Evolutionary conservation across 2,888 invertebrate species (phyloP).

Genomic region (Caenorhabditis imperialis): DNA sequence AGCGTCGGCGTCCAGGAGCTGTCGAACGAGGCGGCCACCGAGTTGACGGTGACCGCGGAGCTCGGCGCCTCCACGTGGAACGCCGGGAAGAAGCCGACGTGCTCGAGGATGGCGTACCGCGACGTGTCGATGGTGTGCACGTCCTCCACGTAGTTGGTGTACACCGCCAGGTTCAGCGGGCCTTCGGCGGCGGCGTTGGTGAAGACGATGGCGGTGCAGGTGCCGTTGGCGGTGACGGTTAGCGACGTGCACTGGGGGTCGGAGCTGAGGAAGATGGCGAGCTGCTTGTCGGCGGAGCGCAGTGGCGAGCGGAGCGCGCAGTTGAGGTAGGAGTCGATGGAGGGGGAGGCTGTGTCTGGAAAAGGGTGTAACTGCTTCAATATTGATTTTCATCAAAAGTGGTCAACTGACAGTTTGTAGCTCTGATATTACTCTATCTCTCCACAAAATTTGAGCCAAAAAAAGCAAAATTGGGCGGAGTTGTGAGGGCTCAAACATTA

Average conservation of each 20-base stretch:
- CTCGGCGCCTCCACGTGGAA: constrained; percentile 17
- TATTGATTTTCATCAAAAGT: no score
- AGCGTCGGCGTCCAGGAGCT: not conserved
- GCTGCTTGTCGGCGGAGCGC: constrained; percentile 13
- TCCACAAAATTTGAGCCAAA: no score
- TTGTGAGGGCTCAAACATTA: no score
- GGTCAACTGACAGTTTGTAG: no score
- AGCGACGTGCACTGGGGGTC: constrained; percentile 17
- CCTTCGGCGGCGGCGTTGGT: constrained; percentile 1
- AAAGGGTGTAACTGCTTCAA: no score
- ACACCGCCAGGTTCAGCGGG: constrained; percentile 16
- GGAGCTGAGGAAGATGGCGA: constrained; percentile 22
- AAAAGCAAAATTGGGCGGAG: no score
- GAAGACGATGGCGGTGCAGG: constrained; percentile 34
- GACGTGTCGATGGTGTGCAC: constrained; percentile 20
- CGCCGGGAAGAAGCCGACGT: constrained; percentile 22
- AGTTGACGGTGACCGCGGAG: constrained; percentile 5
- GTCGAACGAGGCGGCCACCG: constrained; percentile 2
- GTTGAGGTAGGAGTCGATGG: not conserved
- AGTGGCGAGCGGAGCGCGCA: constrained; percentile 14
- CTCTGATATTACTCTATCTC: no score
- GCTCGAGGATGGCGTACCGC: constrained; percentile 40
- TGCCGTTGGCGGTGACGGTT: not conserved
- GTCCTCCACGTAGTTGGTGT: constrained; percentile 29
- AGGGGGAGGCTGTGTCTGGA: constrained; percentile 13